Base-by-base conservation (phyloP, 2,888 invertebrate genomes). In the Tetheella fluctuosa region DNA sequence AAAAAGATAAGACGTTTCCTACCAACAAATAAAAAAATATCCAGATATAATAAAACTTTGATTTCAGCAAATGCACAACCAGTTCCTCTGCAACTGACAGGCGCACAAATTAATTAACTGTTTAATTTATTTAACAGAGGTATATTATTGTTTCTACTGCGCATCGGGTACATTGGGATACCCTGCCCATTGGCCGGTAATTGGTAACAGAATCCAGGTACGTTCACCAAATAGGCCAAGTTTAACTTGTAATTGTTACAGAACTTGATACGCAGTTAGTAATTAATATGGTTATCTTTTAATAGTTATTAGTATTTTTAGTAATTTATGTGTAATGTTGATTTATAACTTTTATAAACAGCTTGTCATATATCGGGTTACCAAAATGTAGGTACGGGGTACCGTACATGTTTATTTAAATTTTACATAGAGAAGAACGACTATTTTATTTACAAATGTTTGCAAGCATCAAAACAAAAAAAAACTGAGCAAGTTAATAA, bases 191-290 rank as follows among this genome's bases (percentile, higher is more conserved):
- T 68, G 64, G 71, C 52, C 64, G 52, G 62, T 78, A 78, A 78
- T 77, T 78, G 80, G 80, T 74, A 74, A 79, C 72, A 67, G 61
- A 65, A 78, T 65, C 64, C 66, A 68, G 64, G 68, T 65, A 62
- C 52, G 23, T 65, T 64, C 65, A 65, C 59, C 64, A 70, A 76
- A 77, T 70, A 68, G 66, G 63, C 68, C 61, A 65, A 65, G 68
- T 70, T 69, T 62, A 69, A 64, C 69, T 68, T 64, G 62, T 61
- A 64, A 64, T 66, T 68, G 61, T 62, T 55, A 61, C 63, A 59
- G 60, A 67, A 70, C 66, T 65, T 70, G 69, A 76, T 74, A 69
- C 63, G 57, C 42, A 57, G 60, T 58, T 66, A 62, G 61, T 66
- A 71, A 68, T 48, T 48, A 48, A 48, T 48, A n/a, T 20, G 17